phyloP scores from a whole-genome alignment of 2,888 invertebrate species.

The Drosophila trichaetosa region DNA sequence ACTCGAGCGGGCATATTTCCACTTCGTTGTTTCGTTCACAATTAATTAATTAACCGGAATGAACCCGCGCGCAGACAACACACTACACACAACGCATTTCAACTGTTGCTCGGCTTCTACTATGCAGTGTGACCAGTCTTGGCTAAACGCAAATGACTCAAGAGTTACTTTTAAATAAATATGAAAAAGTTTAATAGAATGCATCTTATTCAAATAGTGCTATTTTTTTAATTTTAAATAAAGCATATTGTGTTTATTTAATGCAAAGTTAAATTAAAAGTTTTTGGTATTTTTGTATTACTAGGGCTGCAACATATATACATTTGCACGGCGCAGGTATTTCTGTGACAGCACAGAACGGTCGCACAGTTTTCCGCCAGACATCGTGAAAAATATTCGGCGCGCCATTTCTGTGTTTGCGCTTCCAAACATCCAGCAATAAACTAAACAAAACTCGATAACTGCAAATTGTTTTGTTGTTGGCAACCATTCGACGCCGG shows the following conservation, averaged over 20 bases:
- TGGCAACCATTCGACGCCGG: neutral
- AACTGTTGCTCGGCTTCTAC: slow-evolving; percentile 55
- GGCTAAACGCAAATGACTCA: neutral
- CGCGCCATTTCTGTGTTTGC: slow-evolving; percentile 69
- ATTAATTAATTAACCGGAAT: slow-evolving; percentile 69
- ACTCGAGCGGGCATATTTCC: slow-evolving; percentile 53
- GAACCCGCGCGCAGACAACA: slow-evolving; percentile 35
- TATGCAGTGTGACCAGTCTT: slow-evolving; percentile 34
- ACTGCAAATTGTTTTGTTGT: neutral
- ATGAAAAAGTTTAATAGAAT: neutral
- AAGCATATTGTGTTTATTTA: neutral
- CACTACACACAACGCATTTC: slow-evolving; percentile 25
- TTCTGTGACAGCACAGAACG: slow-evolving; percentile 1
- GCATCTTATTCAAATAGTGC: too few species aligned
- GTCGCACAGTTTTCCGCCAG: slow-evolving; percentile 30
- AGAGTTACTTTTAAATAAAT: neutral
- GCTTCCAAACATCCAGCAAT: slow-evolving; percentile 5
- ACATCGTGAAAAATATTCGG: slow-evolving; percentile 68
- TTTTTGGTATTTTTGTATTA: slow-evolving; percentile 14
- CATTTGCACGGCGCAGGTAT: neutral
- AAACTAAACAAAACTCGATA: neutral
- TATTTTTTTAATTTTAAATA: neutral
- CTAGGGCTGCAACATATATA: slow-evolving; percentile 11
- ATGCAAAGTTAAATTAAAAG: neutral
- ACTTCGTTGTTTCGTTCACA: slow-evolving; percentile 60